phyloP scores from a whole-genome alignment of 2,113 vertebrate species.

The Myrmecobius fasciatus region DNA sequence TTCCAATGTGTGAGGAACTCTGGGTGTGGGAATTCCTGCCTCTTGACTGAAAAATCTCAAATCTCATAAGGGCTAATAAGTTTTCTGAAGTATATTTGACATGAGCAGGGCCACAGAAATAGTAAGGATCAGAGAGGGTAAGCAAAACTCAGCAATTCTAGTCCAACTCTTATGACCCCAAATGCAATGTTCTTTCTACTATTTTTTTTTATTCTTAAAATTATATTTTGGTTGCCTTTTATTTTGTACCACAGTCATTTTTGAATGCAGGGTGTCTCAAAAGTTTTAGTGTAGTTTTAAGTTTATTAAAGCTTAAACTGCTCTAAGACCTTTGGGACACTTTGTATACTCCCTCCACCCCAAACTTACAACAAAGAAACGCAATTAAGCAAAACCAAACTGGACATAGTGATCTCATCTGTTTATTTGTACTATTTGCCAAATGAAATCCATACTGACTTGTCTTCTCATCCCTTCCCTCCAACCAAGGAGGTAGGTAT shows the following conservation, averaged over 20 bases:
- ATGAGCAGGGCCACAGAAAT: background rate
- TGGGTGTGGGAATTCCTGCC: background rate
- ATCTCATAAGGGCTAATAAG: background rate
- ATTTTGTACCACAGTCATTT: background rate
- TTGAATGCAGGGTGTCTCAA: background rate
- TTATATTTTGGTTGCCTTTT: background rate
- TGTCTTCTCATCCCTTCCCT: background rate
- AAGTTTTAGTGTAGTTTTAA: background rate
- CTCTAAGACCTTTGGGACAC: conserved; percentile 1
- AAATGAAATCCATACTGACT: background rate
- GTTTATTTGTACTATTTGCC: background rate
- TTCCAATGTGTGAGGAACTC: too few species aligned
- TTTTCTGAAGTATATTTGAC: background rate
- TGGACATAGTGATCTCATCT: background rate
- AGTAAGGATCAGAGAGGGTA: background rate
- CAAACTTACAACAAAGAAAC: background rate
- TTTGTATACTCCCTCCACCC: background rate
- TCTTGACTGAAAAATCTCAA: background rate
- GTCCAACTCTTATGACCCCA: background rate
- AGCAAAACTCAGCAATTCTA: background rate
- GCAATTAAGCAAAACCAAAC: background rate
- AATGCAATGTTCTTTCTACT: background rate
- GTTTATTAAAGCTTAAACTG: background rate
- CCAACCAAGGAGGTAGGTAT: background rate
- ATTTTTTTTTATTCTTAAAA: background rate